phyloP scores from a whole-genome alignment of 2,888 invertebrate species.

The Graphium colonna region DNA sequence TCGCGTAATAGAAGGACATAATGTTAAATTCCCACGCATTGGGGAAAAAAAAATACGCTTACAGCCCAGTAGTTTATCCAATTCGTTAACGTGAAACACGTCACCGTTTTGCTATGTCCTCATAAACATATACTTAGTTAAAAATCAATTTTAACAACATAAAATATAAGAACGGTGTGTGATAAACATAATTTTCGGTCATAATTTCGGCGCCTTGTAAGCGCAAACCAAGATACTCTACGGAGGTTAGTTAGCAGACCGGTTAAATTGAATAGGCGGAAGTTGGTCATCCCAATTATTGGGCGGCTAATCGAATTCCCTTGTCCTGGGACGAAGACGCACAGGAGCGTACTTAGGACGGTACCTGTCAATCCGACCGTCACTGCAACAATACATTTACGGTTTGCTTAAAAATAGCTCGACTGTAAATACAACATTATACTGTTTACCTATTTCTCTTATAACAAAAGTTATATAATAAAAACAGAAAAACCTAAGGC shows the following conservation, averaged over 20 bases:
- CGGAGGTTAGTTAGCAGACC: conserved; percentile 31
- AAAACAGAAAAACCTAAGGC: no score
- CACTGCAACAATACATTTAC: conserved; percentile 7
- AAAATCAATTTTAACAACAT: no score
- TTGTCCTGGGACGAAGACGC: conserved; percentile 40
- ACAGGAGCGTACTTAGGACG: conserved; percentile 15
- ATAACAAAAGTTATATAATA: no score
- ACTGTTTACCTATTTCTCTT: no score
- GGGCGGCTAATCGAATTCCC: conserved; percentile 52
- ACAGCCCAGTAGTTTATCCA: not conserved
- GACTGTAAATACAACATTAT: not conserved
- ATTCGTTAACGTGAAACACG: not conserved
- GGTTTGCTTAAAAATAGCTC: not conserved
- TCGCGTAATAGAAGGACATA: not conserved
- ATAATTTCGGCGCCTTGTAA: conserved; percentile 3
- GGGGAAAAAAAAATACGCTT: not conserved
- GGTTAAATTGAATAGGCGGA: conserved; percentile 32
- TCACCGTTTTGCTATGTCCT: not conserved
- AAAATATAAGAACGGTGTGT: no score
- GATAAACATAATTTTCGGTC: no score
- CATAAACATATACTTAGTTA: no score
- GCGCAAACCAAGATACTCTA: conserved; percentile 9
- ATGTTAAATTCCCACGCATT: conserved; percentile 12
- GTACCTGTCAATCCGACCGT: conserved; percentile 19
- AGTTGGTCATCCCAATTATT: conserved; percentile 40